Base-by-base conservation (phyloP, 2,113 vertebrate species). In the Theristicus caerulescens region DNA sequence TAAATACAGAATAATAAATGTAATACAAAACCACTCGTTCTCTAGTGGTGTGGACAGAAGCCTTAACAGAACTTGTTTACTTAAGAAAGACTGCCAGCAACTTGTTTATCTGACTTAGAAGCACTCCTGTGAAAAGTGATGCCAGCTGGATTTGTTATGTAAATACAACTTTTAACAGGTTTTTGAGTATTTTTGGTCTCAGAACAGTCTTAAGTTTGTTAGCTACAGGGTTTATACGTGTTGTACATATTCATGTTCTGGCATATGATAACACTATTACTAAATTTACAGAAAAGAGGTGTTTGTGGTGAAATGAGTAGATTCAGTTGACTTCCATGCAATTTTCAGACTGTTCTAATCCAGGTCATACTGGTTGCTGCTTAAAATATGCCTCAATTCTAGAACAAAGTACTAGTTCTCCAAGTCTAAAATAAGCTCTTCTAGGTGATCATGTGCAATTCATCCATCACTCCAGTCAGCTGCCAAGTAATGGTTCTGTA, bases 271-370 rank as follows among this genome's bases (percentile, higher is more conserved):
- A 65, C 19, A 18, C 16, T 81, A 7, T 67, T 88, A 59, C 24
- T 87, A 88, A 69, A 82, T 87, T 67, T 52, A 44, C 61, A 59
- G 61, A 29, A 70, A 79, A 69, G 20, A 84, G 14, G 16, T 70
- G 46, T 77, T 91, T 87, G 19, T 78, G 65, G 38, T 24, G 34
- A 96, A 91, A 79, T 34, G 14, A 73, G 22, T 81, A 29, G 27
- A 89, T 86, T 94, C 20, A 65, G 44, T 95, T 94, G 66, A 82
- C 69, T 91, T 90, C 31, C 47, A 21, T 82, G 74, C 61, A 86
- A 24, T 71, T 92, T 95, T 92, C 71, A 83, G 83, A 78, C 49
- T 88, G 17, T 70, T 88, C 80, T 96, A 72, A 92, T 78, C 59
- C 24, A 73, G 54, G 27, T 85, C 77, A 70, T 32, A 13, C 40